Evolutionary conservation across 2,888 invertebrate species (phyloP), one percentile per base, ranked within the genome.

Genomic region (Achlya flavicornis): DNA sequence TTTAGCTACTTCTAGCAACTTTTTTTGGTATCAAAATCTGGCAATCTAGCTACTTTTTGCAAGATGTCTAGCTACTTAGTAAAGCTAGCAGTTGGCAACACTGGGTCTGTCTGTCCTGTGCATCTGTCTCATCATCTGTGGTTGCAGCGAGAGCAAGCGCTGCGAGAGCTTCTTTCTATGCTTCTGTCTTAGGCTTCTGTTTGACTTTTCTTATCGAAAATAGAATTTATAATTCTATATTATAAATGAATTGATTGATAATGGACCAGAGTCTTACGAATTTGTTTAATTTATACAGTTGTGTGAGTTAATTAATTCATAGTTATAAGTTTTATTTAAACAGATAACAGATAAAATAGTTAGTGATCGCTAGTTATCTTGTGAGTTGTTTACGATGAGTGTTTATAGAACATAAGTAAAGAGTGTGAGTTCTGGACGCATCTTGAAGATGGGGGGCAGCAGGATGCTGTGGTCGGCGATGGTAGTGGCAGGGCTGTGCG

Each of bases 401-500:
- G 53, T 53, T 8, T 19, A 10, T 10, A 19, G 48, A 48, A 10
- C 6, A 10, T 38, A 7, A 48, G 16, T 48, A 48, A 48, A 46
- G 10, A 46, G 19, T 53, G 53, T 41, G n/a, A 16, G n/a, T 19
- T 53, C 19, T 53, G 10, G 46, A 19, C 8, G 16, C 19, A 8
- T 10, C 19, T 10, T 1, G 3, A 53, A 0, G 53, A 70, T 63
- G 71, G 67, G 58, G 70, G 71, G 72, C 70, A 69, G 68, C 68
- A 73, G 70, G 76, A 66, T 38, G 64, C 61, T 58, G 58, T 64
- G 61, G 61, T 72, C 71, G 48, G 71, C 72, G 61, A 69, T 66
- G 63, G 69, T 71, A 69, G 67, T 70, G 66, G 72, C 66, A 19
- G 53, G 53, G 66, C 46, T 71, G 61, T 63, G 68, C 61, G 64